A percentile compares a stretch with the other conserved stretches of the same genome.
Conservation (phyloP, 1,140 invertebrate species). For the Dendroctonus valens region DNA sequence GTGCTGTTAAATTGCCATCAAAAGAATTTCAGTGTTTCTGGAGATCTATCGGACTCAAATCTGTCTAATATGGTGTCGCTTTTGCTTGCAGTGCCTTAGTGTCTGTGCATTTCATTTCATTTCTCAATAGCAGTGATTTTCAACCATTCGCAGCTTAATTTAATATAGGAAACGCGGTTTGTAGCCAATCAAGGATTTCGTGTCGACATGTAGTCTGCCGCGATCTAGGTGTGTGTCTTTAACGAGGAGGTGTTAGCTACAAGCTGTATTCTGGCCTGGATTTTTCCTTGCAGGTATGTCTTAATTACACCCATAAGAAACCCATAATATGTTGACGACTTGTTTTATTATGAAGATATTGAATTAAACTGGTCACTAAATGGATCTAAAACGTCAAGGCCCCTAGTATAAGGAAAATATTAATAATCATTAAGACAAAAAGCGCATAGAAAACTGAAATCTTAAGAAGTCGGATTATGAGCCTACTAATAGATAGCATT, state of each 20-base stretch:
- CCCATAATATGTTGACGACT: background rate
- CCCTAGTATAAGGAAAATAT: too few relatives aligned
- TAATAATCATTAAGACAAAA: too few relatives aligned
- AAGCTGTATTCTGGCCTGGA: conserved; percentile 13
- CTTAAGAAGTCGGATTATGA: too few relatives aligned
- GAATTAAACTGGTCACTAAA: too few relatives aligned
- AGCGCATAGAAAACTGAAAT: too few relatives aligned
- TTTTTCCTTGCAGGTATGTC: conserved; percentile 6
- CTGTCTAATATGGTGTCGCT: background rate
- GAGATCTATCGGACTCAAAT: conserved; percentile 1
- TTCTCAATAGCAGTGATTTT: too few relatives aligned
- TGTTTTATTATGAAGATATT: background rate
- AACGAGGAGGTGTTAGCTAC: conserved; percentile 6
- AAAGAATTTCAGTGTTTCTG: conserved; percentile 27
- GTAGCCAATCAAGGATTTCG: conserved; percentile 17
- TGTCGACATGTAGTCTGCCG: conserved; percentile 28
- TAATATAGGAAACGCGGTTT: conserved; percentile 12
- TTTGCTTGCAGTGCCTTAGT: too few relatives aligned
- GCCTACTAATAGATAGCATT: too few relatives aligned
- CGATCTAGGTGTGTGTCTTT: conserved; percentile 10
- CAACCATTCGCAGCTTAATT: too few relatives aligned
- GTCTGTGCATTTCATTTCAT: too few relatives aligned
- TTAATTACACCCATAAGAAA: background rate
- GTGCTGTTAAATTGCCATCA: background rate
- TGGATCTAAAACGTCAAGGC: too few relatives aligned